Percentiles rank a stretch among this genome's conserved stretches.
Conservation (phyloP, 2,113 vertebrate genomes). For the Symphodus melops region DNA sequence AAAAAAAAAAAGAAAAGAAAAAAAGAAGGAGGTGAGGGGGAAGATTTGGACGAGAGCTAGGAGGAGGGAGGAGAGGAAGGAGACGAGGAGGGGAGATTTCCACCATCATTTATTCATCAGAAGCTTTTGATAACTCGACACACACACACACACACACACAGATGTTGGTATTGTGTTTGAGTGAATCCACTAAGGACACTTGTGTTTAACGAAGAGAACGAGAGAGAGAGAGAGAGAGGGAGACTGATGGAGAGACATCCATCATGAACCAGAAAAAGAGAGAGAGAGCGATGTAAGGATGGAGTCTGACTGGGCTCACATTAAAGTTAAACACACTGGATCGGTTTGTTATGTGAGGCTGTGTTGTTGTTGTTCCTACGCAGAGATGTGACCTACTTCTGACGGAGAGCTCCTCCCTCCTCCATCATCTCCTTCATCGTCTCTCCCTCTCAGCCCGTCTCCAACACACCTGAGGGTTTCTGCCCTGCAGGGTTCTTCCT, state of each 20-base stretch:
- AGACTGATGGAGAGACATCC: neutral
- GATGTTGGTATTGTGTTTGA: neutral
- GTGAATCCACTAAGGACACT: neutral
- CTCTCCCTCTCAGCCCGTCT: neutral
- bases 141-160: conserved; percentile 9
- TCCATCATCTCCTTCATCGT: conserved; percentile 1
- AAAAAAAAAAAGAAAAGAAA: neutral
- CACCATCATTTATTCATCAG: conserved; percentile 66
- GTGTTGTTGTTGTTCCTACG: conserved; percentile 9
- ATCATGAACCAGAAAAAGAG: neutral
- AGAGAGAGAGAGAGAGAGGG: neutral
- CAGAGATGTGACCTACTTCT: conserved; percentile 37
- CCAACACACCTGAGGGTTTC: neutral
- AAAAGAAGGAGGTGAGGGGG: neutral
- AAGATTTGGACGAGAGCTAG: neutral
- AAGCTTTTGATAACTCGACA: conserved; percentile 46
- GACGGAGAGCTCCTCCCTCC: conserved; percentile 1
- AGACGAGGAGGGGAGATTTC: conserved; percentile 28
- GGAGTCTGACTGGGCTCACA: neutral
- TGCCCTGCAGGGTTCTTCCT: conserved; percentile 3
- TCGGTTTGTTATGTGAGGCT: neutral
- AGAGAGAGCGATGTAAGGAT: neutral
- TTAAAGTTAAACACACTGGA: neutral
- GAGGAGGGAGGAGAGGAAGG: neutral
- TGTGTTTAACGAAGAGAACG: neutral